These are phyloP conservation scores for Crematogaster levior DNA, from an alignment of 2,888 invertebrate species.

Conservation along the genomic window DNA sequence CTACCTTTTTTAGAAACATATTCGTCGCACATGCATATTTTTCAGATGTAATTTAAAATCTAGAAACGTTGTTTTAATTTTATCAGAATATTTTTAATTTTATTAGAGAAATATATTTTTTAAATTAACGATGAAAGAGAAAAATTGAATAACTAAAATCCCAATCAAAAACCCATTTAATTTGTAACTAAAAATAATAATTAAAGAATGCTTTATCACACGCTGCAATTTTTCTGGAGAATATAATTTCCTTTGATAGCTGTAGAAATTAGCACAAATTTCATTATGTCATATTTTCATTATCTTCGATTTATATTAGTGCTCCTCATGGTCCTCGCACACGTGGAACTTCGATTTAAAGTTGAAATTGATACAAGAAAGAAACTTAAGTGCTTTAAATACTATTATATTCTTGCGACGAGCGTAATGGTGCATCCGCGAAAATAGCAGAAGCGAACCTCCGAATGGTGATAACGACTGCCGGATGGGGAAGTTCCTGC, in stretches of 20 bases:
- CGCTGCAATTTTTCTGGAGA: not conserved
- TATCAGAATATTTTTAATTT: constrained; percentile 12
- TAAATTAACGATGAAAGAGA: constrained; percentile 1
- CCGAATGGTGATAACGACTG: constrained; percentile 68
- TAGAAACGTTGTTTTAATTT: constrained; percentile 19
- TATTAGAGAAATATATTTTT: not conserved
- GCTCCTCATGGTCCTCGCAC: not conserved
- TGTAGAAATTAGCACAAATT: not conserved
- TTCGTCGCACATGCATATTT: not conserved
- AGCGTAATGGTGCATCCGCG: constrained; percentile 46
- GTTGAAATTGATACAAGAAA: not conserved
- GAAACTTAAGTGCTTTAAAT: constrained; percentile 20
- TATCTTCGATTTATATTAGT: not conserved
- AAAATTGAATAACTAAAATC: not conserved
- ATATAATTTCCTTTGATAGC: not conserved
- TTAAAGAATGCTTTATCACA: not conserved
- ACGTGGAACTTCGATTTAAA: not conserved
- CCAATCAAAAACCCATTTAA: not conserved
- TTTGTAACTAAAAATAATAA: not conserved
- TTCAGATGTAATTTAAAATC: constrained; percentile 18
- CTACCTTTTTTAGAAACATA: constrained; percentile 14
- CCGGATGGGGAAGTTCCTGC: constrained; percentile 70
- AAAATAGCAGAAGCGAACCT: constrained; percentile 64
- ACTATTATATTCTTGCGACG: constrained; percentile 8
- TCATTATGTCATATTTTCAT: not conserved